Evolutionary conservation across 2,888 invertebrate species (phyloP), one percentile per base, ranked within the genome.

Genomic region (Julus scanicus): DNA sequence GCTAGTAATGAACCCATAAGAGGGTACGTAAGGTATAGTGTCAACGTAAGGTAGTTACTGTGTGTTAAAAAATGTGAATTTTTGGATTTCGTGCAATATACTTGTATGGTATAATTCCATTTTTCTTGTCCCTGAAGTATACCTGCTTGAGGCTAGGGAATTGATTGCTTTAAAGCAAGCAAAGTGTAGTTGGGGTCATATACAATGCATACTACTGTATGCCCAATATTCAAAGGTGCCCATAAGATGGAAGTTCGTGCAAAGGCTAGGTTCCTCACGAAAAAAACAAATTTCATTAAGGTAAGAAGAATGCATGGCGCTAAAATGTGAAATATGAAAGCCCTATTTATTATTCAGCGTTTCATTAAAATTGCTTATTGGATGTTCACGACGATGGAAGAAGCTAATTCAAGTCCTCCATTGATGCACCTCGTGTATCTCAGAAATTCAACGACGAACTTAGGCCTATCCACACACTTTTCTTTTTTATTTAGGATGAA

Each of bases 291-390:
- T 57, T 57, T 57, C 57, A 57, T 57, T 57, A 57, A 53, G 53
- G 53, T 53, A 49, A 29, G 8, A 53, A 57, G 57, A 57, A 57
- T 57, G 57, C 57, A 57, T 57, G 3, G 17, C 57, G 57, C 57
- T 57, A n/a, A 57, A 57, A 57, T 57, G 57, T 57, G 57, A 57
- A 57, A 57, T 57, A 57, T 57, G 57, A 57, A 57, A 57, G 57
- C 57, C 57, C 57, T 57, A 57, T 57, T 57, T 57, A 57, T 57
- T 57, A 57, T 57, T 57, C 57, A 57, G 57, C 57, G 57, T 57
- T 57, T 57, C 57, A 57, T 57, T 57, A 57, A 57, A 57, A 57
- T 57, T 57, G 57, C 57, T 57, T 57, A 57, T 57, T 57, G 57
- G 57, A 57, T 57, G 57, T 57, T 57, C n/a, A 17, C 57, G n/a